Conservation (phyloP, 1,140 invertebrate genomes). For the Drosophila littoralis region DNA sequence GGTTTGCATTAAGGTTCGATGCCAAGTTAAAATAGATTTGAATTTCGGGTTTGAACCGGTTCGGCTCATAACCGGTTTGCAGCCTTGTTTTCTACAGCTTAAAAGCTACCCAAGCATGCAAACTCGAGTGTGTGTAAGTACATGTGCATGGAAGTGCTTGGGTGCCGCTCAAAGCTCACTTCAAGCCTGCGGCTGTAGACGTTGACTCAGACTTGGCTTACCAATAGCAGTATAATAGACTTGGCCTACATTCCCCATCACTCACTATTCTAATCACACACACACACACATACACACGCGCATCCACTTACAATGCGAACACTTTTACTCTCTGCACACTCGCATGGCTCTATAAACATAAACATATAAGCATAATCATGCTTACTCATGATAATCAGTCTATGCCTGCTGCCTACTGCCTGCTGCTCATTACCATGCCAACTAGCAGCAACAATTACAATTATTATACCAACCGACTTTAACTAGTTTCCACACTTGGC, state of each 20-base stretch:
- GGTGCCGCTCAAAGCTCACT: slow-evolving; percentile 27
- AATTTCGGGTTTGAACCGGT: too few relatives aligned
- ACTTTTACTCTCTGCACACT: slow-evolving; percentile 73
- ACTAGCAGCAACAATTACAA: slow-evolving; percentile 70
- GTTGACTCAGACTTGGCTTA: slow-evolving; percentile 44
- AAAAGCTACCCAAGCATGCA: slow-evolving; percentile 10
- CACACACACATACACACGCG: slow-evolving; percentile 33
- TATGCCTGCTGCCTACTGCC: slow-evolving; percentile 53
- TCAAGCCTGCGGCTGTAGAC: slow-evolving; percentile 37
- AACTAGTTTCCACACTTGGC: slow-evolving; percentile 82
- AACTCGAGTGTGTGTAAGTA: slow-evolving; percentile 2
- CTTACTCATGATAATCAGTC: slow-evolving; percentile 80
- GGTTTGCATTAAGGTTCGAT: too few relatives aligned
- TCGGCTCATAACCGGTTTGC: too few relatives aligned
- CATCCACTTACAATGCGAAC: slow-evolving; percentile 59
- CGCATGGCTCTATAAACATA: slow-evolving; percentile 35
- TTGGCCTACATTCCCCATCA: slow-evolving; percentile 62
- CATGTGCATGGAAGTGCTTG: not conserved
- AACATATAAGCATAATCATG: slow-evolving; percentile 74
- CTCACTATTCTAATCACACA: slow-evolving; percentile 64
- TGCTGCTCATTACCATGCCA: slow-evolving; percentile 75
- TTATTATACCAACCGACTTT: slow-evolving; percentile 73
- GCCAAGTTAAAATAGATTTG: too few relatives aligned
- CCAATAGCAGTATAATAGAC: slow-evolving; percentile 67
- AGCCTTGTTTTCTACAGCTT: too few relatives aligned